Evolutionary conservation across 2,113 vertebrate species (phyloP).

Genomic region (Pluvialis apricaria): DNA sequence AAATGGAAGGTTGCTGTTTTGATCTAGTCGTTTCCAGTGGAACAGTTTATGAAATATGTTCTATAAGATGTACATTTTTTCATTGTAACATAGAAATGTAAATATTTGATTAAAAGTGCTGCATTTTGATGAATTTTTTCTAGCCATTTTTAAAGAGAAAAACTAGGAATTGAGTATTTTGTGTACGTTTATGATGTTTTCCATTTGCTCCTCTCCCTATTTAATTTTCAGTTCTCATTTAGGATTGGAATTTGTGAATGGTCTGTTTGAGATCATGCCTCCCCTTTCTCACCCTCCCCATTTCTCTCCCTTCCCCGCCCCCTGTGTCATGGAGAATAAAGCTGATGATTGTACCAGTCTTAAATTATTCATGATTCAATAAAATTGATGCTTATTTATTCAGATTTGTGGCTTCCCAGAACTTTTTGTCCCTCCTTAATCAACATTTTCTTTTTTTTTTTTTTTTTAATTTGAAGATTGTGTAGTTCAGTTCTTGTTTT

Average conservation of each 20-base stretch:
- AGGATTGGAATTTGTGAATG: slow-evolving; percentile 80
- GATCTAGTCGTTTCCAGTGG: slow-evolving; percentile 77
- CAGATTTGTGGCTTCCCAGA: slow-evolving; percentile 64
- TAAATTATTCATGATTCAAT: slow-evolving; percentile 99
- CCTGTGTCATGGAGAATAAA: slow-evolving; percentile 80
- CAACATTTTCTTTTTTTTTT: neutral
- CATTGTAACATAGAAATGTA: slow-evolving; percentile 95
- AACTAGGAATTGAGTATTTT: slow-evolving; percentile 94
- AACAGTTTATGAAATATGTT: slow-evolving; percentile 82
- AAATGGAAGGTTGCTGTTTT: slow-evolving; percentile 77
- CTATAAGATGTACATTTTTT: slow-evolving; percentile 90
- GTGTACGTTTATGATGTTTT: slow-evolving; percentile 86
- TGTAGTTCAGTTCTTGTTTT: neutral
- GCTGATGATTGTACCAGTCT: slow-evolving; percentile 95
- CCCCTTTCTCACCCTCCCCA: neutral
- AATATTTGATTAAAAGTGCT: slow-evolving; percentile 90
- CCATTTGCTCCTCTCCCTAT: slow-evolving; percentile 69
- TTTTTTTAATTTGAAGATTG: neutral
- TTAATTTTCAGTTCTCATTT: slow-evolving; percentile 84
- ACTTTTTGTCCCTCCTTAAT: neutral
- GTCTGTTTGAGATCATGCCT: slow-evolving; percentile 75
- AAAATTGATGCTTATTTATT: slow-evolving; percentile 98
- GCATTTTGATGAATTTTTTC: slow-evolving; percentile 94
- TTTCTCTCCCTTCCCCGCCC: neutral
- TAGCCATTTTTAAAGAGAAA: slow-evolving; percentile 93